phyloP scores from a whole-genome alignment of 1,140 invertebrate species.

The Hypothenemus hampei region DNA sequence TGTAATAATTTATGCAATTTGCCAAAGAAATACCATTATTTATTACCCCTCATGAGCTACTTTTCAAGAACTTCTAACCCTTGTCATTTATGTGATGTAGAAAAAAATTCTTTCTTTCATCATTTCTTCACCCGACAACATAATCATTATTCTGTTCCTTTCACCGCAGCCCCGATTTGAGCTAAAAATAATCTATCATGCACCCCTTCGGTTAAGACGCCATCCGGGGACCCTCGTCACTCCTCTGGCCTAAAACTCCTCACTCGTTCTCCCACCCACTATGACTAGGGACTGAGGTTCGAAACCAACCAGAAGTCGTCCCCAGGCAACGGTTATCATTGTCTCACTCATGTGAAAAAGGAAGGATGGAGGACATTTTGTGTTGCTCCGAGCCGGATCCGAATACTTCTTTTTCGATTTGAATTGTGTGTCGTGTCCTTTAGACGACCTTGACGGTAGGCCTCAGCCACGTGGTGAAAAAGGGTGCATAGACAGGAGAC shows the following conservation, averaged over 20 bases:
- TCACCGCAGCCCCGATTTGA: slow-evolving; percentile 8
- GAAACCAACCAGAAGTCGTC: background rate
- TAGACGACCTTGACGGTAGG: slow-evolving; percentile 16
- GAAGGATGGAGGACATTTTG: slow-evolving; percentile 20
- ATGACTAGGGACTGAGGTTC: background rate
- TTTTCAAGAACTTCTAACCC: no score
- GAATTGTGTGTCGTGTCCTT: slow-evolving; percentile 8
- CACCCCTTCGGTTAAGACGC: slow-evolving; percentile 9
- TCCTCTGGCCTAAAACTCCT: no score
- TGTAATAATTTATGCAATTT: no score
- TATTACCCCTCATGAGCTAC: no score
- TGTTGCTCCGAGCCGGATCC: background rate
- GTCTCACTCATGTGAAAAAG: slow-evolving; percentile 13
- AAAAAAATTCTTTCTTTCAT: no score
- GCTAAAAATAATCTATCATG: slow-evolving; percentile 9
- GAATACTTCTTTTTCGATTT: background rate
- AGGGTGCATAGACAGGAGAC: slow-evolving; percentile 14
- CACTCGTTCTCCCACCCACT: slow-evolving; percentile 6
- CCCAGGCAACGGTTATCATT: background rate
- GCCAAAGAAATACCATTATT: no score
- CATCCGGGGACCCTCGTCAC: slow-evolving; percentile 22
- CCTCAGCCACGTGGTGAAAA: slow-evolving; percentile 15
- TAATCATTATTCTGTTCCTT: slow-evolving; percentile 13
- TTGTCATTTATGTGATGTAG: no score
- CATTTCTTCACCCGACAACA: no score